A percentile compares a stretch with the other conserved stretches of the same genome.
These are phyloP conservation scores for Isotomurus palustris DNA, from an alignment of 2,888 invertebrate genomes.

Conservation along the genomic window DNA sequence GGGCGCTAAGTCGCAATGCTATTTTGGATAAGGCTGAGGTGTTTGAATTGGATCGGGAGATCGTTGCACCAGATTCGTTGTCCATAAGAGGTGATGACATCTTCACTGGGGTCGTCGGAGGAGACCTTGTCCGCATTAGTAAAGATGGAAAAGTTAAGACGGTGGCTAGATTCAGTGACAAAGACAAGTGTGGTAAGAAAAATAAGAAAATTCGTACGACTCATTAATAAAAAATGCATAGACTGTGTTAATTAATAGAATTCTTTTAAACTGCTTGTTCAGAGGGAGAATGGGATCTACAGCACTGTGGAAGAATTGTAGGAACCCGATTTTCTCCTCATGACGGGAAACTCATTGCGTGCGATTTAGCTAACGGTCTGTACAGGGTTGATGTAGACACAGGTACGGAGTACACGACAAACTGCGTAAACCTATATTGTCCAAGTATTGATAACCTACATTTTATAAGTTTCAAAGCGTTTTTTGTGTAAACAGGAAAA, in stretches of 20 bases:
- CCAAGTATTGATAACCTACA: no score
- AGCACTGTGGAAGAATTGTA: constrained; percentile 85
- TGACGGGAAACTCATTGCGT: constrained; percentile 65
- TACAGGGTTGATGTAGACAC: constrained; percentile 75
- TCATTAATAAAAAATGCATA: no score
- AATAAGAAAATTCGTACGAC: not conserved
- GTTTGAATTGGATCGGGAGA: constrained; percentile 62
- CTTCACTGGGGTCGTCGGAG: constrained; percentile 73
- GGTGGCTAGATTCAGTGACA: constrained; percentile 69
- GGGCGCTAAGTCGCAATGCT: constrained; percentile 60
- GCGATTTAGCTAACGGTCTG: constrained; percentile 84
- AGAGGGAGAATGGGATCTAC: constrained; percentile 70
- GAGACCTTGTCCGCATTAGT: constrained; percentile 73
- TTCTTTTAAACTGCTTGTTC: no score
- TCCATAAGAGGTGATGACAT: constrained; percentile 68
- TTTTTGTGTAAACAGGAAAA: constrained; percentile 18
- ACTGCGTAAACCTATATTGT: no score
- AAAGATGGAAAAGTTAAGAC: constrained; percentile 66
- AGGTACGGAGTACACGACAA: no score
- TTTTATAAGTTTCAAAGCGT: no score
- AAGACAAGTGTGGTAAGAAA: constrained; percentile 7
- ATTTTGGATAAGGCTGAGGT: constrained; percentile 66
- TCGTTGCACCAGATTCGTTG: constrained; percentile 77
- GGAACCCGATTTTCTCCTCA: constrained; percentile 73
- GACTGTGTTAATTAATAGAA: no score